Evolutionary conservation across 1,140 invertebrate species (phyloP).

Genomic region (Solenopsis invicta): DNA sequence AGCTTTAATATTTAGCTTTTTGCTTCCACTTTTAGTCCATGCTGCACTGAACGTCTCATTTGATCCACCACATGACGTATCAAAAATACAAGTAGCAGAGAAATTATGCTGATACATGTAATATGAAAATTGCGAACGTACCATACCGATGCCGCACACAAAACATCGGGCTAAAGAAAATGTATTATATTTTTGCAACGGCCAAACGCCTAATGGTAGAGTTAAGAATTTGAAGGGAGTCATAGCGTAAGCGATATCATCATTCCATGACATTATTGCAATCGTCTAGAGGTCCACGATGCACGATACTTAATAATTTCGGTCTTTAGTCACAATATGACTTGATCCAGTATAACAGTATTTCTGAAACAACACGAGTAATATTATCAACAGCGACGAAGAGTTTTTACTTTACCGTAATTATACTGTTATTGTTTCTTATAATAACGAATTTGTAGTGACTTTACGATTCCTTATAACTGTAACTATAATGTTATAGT

Average conservation of each 20-base stretch:
- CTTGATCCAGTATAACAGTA: background rate
- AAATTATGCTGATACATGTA: background rate
- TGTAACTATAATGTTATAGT: too few relatives aligned
- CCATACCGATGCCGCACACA: background rate
- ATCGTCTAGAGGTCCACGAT: background rate
- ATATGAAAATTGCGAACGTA: slow-evolving; percentile 6
- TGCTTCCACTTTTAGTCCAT: background rate
- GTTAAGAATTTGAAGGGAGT: slow-evolving; percentile 30
- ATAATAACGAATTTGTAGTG: too few relatives aligned
- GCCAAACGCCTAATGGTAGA: slow-evolving; percentile 64
- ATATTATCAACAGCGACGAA: too few relatives aligned
- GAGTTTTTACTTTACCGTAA: too few relatives aligned
- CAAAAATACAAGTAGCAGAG: background rate
- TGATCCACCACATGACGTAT: background rate
- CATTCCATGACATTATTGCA: background rate
- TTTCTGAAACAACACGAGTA: too few relatives aligned
- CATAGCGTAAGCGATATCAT: slow-evolving; percentile 46
- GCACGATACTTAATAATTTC: background rate
- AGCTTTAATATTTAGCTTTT: background rate
- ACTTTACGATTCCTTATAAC: too few relatives aligned
- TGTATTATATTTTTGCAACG: slow-evolving; percentile 23
- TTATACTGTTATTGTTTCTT: too few relatives aligned
- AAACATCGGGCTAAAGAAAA: background rate
- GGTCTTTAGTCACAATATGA: background rate
- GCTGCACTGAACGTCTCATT: background rate